phyloP scores from a whole-genome alignment of 1,140 invertebrate species.

The Battus philenor region DNA sequence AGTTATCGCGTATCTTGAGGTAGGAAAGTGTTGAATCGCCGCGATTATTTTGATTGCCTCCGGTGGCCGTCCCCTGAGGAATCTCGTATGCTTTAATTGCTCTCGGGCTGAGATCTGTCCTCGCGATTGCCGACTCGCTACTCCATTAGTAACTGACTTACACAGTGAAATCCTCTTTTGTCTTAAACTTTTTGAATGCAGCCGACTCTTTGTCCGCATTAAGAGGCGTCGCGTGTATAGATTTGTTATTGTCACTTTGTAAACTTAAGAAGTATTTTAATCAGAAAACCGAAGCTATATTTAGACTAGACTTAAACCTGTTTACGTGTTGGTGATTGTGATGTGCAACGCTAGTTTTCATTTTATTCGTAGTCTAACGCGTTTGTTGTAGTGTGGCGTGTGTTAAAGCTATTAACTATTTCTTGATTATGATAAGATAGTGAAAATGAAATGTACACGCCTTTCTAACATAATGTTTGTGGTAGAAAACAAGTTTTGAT shows the following conservation, averaged over 20 bases:
- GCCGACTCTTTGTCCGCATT: conserved; percentile 26
- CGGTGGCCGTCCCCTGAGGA: conserved; percentile 37
- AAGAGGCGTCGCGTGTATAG: conserved; percentile 36
- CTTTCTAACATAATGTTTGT: no score
- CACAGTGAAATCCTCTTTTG: conserved; percentile 38
- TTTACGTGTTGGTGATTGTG: conserved; percentile 9
- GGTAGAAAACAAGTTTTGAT: no score
- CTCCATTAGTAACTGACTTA: conserved; percentile 56
- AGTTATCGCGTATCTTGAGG: conserved; percentile 45
- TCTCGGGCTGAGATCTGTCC: conserved; percentile 36
- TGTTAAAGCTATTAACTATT: conserved; percentile 11
- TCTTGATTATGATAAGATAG: conserved; percentile 10
- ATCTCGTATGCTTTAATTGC: conserved; percentile 53
- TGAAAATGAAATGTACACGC: conserved; percentile 1
- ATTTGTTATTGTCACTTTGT: conserved; percentile 34
- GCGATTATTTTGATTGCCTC: conserved; percentile 58
- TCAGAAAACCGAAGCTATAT: conserved; percentile 9
- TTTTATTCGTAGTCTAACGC: conserved; percentile 1
- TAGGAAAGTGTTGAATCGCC: conserved; percentile 60
- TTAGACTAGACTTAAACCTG: conserved; percentile 9
- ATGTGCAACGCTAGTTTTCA: conserved; percentile 2
- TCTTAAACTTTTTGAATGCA: conserved; percentile 27
- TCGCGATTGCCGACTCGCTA: conserved; percentile 32
- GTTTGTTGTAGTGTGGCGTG: conserved; percentile 7
- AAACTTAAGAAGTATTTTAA: conserved; percentile 21